Percentiles rank a stretch among this genome's conserved stretches.
These are phyloP conservation scores for Masticophis lateralis DNA, from an alignment of 2,797 vertebrate genomes.

Conservation along the genomic window DNA sequence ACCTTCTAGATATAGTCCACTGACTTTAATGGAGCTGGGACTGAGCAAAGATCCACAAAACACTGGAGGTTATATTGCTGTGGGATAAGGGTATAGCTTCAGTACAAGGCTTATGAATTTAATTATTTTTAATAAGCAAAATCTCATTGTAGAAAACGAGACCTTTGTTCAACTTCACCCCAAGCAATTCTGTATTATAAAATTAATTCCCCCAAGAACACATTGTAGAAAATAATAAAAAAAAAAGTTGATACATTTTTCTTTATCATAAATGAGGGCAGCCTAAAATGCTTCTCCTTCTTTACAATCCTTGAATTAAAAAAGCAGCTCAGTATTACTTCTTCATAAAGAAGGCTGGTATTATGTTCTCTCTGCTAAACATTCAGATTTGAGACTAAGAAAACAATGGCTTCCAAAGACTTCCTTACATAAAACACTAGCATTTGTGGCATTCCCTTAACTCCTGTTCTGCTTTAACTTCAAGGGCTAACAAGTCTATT, in stretches of 20 bases:
- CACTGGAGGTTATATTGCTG: conserved; percentile 2
- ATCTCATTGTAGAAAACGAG: conserved; percentile 61
- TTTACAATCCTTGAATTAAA: not conserved
- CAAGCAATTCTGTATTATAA: conserved; percentile 65
- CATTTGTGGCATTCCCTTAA: not conserved
- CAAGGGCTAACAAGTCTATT: not conserved
- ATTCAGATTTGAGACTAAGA: not conserved
- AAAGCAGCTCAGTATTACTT: not conserved
- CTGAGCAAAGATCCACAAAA: not conserved
- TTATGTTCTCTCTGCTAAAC: not conserved
- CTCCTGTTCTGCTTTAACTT: not conserved
- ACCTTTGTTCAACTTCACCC: conserved; percentile 63
- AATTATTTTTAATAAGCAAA: conserved; percentile 67
- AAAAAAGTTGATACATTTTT: conserved; percentile 22
- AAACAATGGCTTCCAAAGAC: not conserved
- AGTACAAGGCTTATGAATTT: conserved; percentile 21
- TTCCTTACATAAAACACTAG: not conserved
- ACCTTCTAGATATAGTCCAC: conserved; percentile 12
- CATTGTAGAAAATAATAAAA: conserved; percentile 49
- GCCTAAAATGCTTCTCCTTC: not conserved
- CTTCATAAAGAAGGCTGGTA: not conserved
- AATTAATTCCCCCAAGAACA: conserved; percentile 55
- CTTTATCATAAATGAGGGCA: not conserved
- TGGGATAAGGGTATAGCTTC: conserved; percentile 5
- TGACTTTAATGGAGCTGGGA: conserved; percentile 23